Evolutionary conservation across 2,797 vertebrate genomes (phyloP).

Genomic region (Alfaro cultratus): DNA sequence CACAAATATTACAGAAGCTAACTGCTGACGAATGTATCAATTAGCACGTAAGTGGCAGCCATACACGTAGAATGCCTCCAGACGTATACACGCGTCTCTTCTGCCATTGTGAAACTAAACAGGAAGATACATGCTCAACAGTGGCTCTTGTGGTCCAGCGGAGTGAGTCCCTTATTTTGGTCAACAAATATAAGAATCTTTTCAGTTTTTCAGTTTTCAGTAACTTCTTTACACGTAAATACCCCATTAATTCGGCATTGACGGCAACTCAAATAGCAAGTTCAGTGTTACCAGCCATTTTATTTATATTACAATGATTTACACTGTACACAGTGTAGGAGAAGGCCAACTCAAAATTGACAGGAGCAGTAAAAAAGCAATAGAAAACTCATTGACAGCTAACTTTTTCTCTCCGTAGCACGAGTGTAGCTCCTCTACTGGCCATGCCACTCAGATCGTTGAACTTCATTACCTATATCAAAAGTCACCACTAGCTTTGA

Average conservation of each 20-base stretch:
- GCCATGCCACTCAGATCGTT: not conserved
- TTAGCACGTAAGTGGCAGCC: constrained; percentile 55
- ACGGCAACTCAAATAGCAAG: not conserved
- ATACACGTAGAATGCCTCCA: constrained; percentile 21
- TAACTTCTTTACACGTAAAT: not conserved
- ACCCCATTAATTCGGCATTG: not conserved
- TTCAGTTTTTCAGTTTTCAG: not conserved
- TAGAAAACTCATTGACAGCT: not conserved
- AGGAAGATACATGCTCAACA: constrained; percentile 24
- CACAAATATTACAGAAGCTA: constrained; percentile 27
- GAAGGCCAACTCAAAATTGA: not conserved
- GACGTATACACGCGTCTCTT: constrained; percentile 12
- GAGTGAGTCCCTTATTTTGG: not conserved
- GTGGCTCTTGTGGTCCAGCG: not conserved
- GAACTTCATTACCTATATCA: not conserved
- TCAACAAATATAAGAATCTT: not conserved
- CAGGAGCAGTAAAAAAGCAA: not conserved
- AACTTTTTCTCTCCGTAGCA: not conserved
- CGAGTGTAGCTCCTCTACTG: not conserved
- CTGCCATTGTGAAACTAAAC: constrained; percentile 61
- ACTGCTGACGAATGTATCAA: constrained; percentile 45
- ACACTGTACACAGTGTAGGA: not conserved
- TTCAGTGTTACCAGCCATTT: not conserved
- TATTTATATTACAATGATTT: not conserved
- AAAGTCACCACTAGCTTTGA: constrained; percentile 46